Conservation (phyloP, 2,888 invertebrate species). For the Zygogramma bicolorata region DNA sequence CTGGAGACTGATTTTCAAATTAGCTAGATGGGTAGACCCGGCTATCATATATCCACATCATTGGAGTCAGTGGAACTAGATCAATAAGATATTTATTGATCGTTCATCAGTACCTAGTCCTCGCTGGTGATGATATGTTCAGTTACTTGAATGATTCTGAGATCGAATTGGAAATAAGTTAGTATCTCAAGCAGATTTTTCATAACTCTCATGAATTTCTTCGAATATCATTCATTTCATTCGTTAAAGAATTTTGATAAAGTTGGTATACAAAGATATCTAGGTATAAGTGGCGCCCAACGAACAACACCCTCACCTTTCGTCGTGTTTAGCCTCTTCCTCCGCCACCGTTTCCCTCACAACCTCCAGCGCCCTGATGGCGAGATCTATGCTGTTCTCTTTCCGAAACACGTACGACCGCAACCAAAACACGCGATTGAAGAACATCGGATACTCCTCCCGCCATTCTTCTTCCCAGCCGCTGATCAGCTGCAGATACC, state of each 20-base stretch:
- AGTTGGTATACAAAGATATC: background rate
- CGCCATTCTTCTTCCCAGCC: conserved; percentile 66
- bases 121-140: too few relatives aligned
- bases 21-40: too few relatives aligned
- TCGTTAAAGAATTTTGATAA: background rate
- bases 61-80: too few relatives aligned
- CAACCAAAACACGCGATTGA: conserved; percentile 70
- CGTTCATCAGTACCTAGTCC: too few relatives aligned
- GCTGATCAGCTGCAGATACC: conserved; percentile 67
- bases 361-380: conserved; percentile 68
- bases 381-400: conserved; percentile 68
- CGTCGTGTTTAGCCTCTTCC: conserved; percentile 31
- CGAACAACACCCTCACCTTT: background rate
- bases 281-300: background rate
- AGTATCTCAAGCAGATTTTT: too few relatives aligned
- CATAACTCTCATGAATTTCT: too few relatives aligned
- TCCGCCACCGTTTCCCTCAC: conserved; percentile 46
- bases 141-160: too few relatives aligned
- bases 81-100: too few relatives aligned
- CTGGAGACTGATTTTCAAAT: too few relatives aligned
- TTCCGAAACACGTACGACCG: conserved; percentile 70
- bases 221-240: too few relatives aligned
- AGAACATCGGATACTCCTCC: conserved; percentile 66
- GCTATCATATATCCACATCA: too few relatives aligned
- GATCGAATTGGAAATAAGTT: too few relatives aligned